phyloP scores from a whole-genome alignment of 2,797 vertebrate genomes.

The Lophius americanus region DNA sequence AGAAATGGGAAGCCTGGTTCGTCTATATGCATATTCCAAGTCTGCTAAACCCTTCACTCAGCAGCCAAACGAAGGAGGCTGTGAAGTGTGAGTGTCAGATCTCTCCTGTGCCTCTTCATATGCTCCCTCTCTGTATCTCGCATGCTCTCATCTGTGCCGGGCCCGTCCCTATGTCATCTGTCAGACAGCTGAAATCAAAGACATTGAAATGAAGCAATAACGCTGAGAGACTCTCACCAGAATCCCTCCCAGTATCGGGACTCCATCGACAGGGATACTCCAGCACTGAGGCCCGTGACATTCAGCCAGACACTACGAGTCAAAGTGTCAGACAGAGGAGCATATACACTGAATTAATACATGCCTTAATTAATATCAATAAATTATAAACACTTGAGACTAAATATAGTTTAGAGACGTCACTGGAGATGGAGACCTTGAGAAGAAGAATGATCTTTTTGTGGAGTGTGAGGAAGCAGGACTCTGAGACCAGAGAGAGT shows the following conservation, averaged over 20 bases:
- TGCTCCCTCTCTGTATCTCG: neutral
- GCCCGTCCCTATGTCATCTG: slow-evolving; percentile 8
- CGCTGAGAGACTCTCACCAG: slow-evolving; percentile 1
- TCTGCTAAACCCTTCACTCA: slow-evolving; percentile 32
- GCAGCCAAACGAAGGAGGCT: slow-evolving; percentile 22
- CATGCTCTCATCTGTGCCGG: slow-evolving; percentile 14
- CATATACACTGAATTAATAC: too few species aligned
- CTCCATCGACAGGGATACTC: neutral
- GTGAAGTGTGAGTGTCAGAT: slow-evolving; percentile 20
- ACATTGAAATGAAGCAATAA: slow-evolving; percentile 10
- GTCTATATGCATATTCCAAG: slow-evolving; percentile 35
- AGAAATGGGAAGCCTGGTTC: slow-evolving; percentile 15
- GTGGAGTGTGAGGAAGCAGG: too few species aligned
- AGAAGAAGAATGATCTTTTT: too few species aligned
- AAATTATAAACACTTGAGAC: too few species aligned
- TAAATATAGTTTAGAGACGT: too few species aligned
- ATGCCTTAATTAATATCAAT: too few species aligned
- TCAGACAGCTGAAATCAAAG: slow-evolving; percentile 34
- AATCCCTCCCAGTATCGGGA: neutral
- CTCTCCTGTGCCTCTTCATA: neutral
- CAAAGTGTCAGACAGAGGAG: too few species aligned
- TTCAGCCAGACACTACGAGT: too few species aligned
- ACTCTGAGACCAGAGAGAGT: too few species aligned
- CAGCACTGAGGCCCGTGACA: neutral
- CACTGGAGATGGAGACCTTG: too few species aligned